Evolutionary conservation across 1,140 invertebrate genomes (phyloP).

Genomic region (Cotesia typhae): DNA sequence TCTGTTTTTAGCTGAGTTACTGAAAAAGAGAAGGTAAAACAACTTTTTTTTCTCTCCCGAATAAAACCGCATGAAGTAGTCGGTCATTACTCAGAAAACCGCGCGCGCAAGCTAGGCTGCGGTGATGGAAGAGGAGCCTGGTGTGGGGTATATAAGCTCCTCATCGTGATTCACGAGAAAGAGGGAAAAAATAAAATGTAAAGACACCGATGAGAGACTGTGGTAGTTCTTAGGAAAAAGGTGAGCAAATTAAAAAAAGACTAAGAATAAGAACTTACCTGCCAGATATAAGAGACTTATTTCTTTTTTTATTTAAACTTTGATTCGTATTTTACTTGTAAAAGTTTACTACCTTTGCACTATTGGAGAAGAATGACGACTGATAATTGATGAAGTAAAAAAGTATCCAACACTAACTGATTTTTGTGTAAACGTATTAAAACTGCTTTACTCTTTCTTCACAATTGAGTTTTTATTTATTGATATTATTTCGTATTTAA

Average conservation of each 20-base stretch:
- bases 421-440: no score
- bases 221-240: background rate
- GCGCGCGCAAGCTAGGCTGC: conserved; percentile 7
- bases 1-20: conserved; percentile 23
- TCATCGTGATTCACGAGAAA: background rate
- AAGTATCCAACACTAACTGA: no score
- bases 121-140: background rate
- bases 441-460: no score
- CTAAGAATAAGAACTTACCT: background rate
- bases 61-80: conserved; percentile 32
- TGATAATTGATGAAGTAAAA: no score
- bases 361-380: no score
- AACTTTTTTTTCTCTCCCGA: conserved; percentile 13
- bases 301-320: no score
- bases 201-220: background rate
- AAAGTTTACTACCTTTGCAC: no score
- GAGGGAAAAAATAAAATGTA: conserved; percentile 1
- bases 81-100: conserved; percentile 34
- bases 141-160: background rate
- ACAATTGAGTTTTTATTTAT: no score
- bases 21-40: background rate
- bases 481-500: no score
- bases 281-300: no score
- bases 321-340: no score
- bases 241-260: background rate